Conservation (phyloP, 1,140 invertebrate species). For the Marisa cornuarietis region DNA sequence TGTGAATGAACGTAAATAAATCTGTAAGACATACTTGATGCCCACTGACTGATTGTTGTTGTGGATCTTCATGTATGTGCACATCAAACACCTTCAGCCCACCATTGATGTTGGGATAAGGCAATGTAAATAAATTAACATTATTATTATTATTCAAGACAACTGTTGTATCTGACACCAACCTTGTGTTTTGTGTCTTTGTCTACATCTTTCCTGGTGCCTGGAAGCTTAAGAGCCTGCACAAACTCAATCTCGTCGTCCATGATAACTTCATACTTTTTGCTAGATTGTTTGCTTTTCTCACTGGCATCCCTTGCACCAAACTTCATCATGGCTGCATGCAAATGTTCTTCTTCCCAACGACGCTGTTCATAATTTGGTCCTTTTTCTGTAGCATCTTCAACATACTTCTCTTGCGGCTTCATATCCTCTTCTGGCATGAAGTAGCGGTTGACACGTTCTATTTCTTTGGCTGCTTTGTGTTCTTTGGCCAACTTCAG, state of each 20-base stretch:
- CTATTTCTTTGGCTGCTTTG: constrained; percentile 89
- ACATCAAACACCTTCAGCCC: no score
- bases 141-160: no score
- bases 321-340: constrained; percentile 90
- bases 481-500: constrained; percentile 93
- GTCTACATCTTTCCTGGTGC: constrained; percentile 69
- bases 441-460: constrained; percentile 91
- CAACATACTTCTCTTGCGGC: constrained; percentile 78
- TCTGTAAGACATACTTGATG: no score
- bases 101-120: no score
- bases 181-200: constrained; percentile 54
- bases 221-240: constrained; percentile 89
- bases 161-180: not conserved
- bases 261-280: constrained; percentile 92
- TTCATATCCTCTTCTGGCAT: constrained; percentile 83
- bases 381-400: constrained; percentile 88
- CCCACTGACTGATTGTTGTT: no score
- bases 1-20: no score
- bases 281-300: constrained; percentile 62
- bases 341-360: constrained; percentile 98
- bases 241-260: constrained; percentile 98
- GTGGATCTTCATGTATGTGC: no score
- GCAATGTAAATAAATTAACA: no score
- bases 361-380: constrained; percentile 94
- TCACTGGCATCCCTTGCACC: constrained; percentile 88